Base-by-base conservation (phyloP, 92 coral and sea anemone species). In the Palythoa heliodiscus region DNA sequence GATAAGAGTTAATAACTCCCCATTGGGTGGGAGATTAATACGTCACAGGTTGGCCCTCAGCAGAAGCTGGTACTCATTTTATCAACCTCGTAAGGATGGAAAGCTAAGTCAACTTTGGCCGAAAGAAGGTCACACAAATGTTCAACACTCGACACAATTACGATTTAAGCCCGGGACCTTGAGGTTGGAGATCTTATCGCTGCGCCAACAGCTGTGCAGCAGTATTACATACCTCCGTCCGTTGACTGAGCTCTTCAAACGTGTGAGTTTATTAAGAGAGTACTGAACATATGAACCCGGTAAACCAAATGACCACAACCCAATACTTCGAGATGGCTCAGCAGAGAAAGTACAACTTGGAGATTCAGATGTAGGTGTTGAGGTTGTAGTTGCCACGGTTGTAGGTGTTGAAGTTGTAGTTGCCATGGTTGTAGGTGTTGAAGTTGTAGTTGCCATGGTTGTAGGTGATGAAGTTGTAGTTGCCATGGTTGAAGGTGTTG, bases 261-360 rank as follows among this genome's bases (percentile, higher is more conserved):
- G 8, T 68, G 3, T 17, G 35, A 29, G 35, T 4, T 19, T 43
- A n/a, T 8, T 7, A 7, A 43, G 23, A 2, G 78, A 16, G 57
- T 74, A 74, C 38, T 74, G 12, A 22, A 23, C 37, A 50, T 29
- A 43, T 14, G 78, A 16, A n/a, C 22, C 22, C 58, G 48, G 37
- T n/a, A 16, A 24, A 47, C 60, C 78, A 74, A 74, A 74, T 74
- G 78, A 74, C 78, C 78, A 74, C 60, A 74, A 16, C 19, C 61
- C 52, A 16, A 1, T 11, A 48, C 52, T 11, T 52, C 78, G 57
- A 50, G 58, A 11, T 79, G 84, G 72, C 19, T 19, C 25, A 61
- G 72, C 60, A 40, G 38, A 22, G 4, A 63, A 8, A 47, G 19
- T 17, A 64, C 84, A 79, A 35, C 19, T 40, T 60, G 84, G 17